Evolutionary conservation across 2,113 vertebrate species (phyloP), one percentile per base, ranked within the genome.

Genomic region (Burhinus oedicnemus): DNA sequence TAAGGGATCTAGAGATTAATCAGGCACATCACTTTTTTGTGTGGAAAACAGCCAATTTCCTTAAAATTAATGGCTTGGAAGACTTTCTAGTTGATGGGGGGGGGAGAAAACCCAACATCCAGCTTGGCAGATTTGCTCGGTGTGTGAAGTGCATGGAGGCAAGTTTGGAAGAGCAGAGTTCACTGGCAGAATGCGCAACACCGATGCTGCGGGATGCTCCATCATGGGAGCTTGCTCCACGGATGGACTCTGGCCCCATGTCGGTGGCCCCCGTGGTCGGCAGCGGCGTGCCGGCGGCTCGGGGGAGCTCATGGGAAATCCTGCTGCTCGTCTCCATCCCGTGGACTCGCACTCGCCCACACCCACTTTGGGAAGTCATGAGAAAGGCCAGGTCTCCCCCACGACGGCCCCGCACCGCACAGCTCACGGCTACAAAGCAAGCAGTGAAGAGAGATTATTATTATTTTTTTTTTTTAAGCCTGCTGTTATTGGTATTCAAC

Each of bases 291-390:
- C 51, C 15, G 36, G 25, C 5, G 44, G 54, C 70, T 72, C 19
- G 1, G 7, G 22, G 44, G 57, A 38, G 0, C 76, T 44, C 2
- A 0, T 5, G 69, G 42, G 52, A 42, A 55, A 55, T 22, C 40
- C 55, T 74, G 45, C 82, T 72, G 42, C 38, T 64, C 10, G 0
- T 8, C 45, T 62, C 58, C 19, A 5, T 8, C 42, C 64, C 0
- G 0, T 9, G 32, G 66, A 2, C 15, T 38, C 4, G 1, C n/a
- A 1, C 10, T 40, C 0, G 0, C 74, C 12, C 9, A 5, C 36
- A 19, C 5, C 22, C 0, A 1, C 34, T 23, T 14, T 19, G 76
- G 74, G 23, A 47, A n/a, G 55, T 1, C 30, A 3, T 3, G 45
- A 26, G 57, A 25, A 57, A 26, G 4, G 15, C 12, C 16, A 4